Evolutionary conservation across 1,140 invertebrate genomes (phyloP).

Genomic region (Cotesia glomerata): DNA sequence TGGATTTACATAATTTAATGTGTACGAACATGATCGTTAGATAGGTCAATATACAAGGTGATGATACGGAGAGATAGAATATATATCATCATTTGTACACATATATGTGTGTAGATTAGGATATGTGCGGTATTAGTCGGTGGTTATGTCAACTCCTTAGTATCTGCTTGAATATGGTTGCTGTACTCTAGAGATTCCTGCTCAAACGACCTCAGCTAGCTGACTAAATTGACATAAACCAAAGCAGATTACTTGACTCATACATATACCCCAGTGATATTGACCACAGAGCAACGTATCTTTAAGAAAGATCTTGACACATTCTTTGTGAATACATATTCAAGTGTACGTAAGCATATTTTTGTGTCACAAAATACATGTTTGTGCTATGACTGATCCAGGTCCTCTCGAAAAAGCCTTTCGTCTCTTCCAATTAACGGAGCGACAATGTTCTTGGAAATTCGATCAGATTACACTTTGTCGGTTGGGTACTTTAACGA

Average conservation of each 20-base stretch:
- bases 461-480: background rate
- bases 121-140: conserved; percentile 8
- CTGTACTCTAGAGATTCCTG: background rate
- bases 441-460: conserved; percentile 7
- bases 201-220: background rate
- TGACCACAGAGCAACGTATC: background rate
- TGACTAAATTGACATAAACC: conserved; percentile 9
- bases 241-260: background rate
- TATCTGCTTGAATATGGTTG: background rate
- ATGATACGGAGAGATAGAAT: background rate
- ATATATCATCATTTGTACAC: conserved; percentile 7
- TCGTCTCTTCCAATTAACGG: conserved; percentile 8
- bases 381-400: background rate
- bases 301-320: background rate
- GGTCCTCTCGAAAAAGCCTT: background rate
- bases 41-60: background rate
- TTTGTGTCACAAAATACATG: background rate
- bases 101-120: background rate
- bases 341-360: background rate
- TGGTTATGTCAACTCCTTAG: background rate
- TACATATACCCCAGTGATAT: background rate
- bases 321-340: background rate
- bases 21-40: background rate
- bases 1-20: background rate
- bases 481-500: conserved; percentile 1